These are phyloP conservation scores for Xylophagus ater DNA, from an alignment of 2,888 invertebrate species.

Conservation along the genomic window DNA sequence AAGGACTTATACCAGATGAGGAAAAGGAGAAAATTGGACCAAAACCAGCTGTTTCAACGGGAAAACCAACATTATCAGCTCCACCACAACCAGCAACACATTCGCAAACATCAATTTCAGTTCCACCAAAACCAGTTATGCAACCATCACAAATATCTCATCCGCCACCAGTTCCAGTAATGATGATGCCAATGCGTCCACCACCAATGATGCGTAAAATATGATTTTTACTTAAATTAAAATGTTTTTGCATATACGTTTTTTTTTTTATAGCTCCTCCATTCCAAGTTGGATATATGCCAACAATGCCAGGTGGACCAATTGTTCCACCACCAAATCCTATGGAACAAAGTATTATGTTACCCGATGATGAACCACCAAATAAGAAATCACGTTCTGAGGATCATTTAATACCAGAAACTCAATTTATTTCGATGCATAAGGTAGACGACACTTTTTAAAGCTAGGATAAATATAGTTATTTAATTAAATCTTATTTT, in stretches of 20 bases:
- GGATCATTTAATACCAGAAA: conserved; percentile 85
- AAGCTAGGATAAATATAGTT: conserved; percentile 20
- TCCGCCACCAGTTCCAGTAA: conserved; percentile 32
- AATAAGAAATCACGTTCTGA: conserved; percentile 84
- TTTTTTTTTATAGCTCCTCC: conserved; percentile 34
- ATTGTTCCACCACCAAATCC: conserved; percentile 41
- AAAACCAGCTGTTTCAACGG: conserved; percentile 51
- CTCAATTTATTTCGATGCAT: conserved; percentile 60
- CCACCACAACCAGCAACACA: conserved; percentile 21
- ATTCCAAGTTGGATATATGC: conserved; percentile 39
- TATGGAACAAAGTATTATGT: conserved; percentile 44
- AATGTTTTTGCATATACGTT: neutral
- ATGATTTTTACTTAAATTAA: neutral
- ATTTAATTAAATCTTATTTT: conserved; percentile 23
- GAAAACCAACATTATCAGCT: conserved; percentile 31
- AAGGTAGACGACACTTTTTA: conserved; percentile 39
- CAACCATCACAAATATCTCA: conserved; percentile 21
- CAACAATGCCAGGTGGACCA: conserved; percentile 24
- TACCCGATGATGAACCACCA: conserved; percentile 70
- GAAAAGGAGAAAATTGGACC: conserved; percentile 97
- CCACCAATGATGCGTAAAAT: conserved; percentile 38
- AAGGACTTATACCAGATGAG: conserved; percentile 87
- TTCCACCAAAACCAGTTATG: conserved; percentile 18
- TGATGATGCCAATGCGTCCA: conserved; percentile 39
- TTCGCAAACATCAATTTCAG: conserved; percentile 13